These are phyloP conservation scores for Ctenicera cuprea DNA, from an alignment of 2,888 invertebrate species.

Conservation along the genomic window DNA sequence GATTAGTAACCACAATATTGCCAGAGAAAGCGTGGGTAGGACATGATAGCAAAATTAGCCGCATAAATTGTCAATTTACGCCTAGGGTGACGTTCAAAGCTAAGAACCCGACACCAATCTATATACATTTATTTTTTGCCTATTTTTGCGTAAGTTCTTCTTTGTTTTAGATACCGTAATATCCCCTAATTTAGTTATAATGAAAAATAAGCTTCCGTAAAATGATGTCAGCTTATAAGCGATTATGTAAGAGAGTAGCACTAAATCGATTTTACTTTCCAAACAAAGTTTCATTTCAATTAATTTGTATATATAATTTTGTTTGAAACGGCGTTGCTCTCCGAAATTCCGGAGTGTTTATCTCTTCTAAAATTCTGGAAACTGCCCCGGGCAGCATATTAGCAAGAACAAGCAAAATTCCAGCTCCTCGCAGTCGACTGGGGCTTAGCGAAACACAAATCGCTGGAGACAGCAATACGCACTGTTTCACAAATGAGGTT, in stretches of 20 bases:
- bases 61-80: too few relatives aligned
- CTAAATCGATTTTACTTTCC: background rate
- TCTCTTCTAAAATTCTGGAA: constrained; percentile 13
- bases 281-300: background rate
- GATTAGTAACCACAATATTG: too few relatives aligned
- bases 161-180: too few relatives aligned
- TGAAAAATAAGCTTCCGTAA: too few relatives aligned
- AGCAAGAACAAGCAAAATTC: constrained; percentile 28
- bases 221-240: too few relatives aligned
- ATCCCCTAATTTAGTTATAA: too few relatives aligned
- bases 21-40: too few relatives aligned
- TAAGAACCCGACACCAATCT: too few relatives aligned
- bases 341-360: constrained; percentile 12
- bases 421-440: background rate
- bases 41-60: too few relatives aligned
- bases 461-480: constrained; percentile 40
- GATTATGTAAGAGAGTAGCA: background rate
- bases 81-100: too few relatives aligned
- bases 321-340: background rate
- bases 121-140: too few relatives aligned
- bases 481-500: constrained; percentile 41
- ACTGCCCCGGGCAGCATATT: constrained; percentile 8
- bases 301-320: background rate
- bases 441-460: constrained; percentile 35
- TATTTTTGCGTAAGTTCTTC: too few relatives aligned